Conservation (phyloP, 2,797 vertebrate genomes). For the Parambassis ranga region DNA sequence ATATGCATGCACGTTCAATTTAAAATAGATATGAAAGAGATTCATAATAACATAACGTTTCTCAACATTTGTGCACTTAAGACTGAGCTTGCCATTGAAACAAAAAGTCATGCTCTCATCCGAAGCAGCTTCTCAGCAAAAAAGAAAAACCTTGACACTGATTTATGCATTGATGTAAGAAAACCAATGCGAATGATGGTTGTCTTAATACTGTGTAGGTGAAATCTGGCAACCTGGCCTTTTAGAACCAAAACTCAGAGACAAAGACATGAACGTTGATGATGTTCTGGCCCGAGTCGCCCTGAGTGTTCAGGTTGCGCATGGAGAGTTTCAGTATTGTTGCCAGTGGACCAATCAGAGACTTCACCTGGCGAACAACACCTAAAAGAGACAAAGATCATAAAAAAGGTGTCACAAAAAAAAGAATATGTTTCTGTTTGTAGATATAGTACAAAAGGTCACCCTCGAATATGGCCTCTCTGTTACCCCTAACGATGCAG, state of each 20-base stretch:
- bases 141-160: slow-evolving; percentile 32
- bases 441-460: too few relatives aligned
- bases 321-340: slow-evolving; percentile 91
- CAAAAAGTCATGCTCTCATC: slow-evolving; percentile 38
- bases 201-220: slow-evolving; percentile 16
- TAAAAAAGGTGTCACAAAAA: background rate
- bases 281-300: slow-evolving; percentile 89
- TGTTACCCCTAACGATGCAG: background rate
- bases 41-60: slow-evolving; percentile 23
- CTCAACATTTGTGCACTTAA: slow-evolving; percentile 32
- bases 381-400: slow-evolving; percentile 74
- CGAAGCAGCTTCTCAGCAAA: slow-evolving; percentile 57
- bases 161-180: slow-evolving; percentile 23
- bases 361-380: slow-evolving; percentile 91
- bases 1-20: slow-evolving; percentile 68
- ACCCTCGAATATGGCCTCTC: slow-evolving; percentile 11
- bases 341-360: slow-evolving; percentile 87
- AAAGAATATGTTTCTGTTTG: too few relatives aligned
- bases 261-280: slow-evolving; percentile 93
- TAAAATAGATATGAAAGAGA: slow-evolving; percentile 15
- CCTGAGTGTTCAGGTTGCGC: slow-evolving; percentile 88
- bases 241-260: slow-evolving; percentile 96
- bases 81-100: slow-evolving; percentile 55
- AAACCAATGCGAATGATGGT: slow-evolving; percentile 31
- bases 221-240: background rate